Base-by-base conservation (phyloP, 2,797 vertebrate genomes). In the Micropoecilia bifurca region DNA sequence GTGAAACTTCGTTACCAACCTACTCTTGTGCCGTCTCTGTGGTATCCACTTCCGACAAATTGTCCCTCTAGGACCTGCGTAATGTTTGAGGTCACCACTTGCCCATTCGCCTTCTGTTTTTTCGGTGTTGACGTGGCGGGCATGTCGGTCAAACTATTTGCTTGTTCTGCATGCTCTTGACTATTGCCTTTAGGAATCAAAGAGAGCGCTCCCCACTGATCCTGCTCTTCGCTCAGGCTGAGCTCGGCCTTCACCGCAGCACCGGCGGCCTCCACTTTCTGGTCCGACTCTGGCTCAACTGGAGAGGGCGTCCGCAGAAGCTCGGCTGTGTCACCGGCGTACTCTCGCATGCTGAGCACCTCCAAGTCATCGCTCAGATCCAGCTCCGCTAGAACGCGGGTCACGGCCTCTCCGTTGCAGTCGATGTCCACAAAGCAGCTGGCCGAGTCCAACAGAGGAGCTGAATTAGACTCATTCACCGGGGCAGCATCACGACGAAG, bases 81-180 rank as follows among this genome's bases (percentile, higher is more conserved):
- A 8, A 47, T 30, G 2, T 87, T 77, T 50, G 80, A 30, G 28
- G 86, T 28, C 4, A 57, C 71, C 28, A 55, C 57, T 2, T 59
- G 77, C 5, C 59, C 76, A 2, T 74, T 82, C 45, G 71, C 80
- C 71, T 85, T 82, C 78, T 88, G 69, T 88, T 95, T 97, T 84
- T 97, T 96, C 0, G 97, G 98, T 0, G 98, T 99, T 0, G 97
- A 99, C 3, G 97, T 99, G 59, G 92, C 80, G 81, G 96, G 96
- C 79, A 89, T 75, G 53, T 93, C 83, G 0, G 72, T 22, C 25
- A 1, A 83, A 55, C 85, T 6, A 5, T 83, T 88, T 30, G 61
- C 71, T 75, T 87, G 84, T 39, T 57, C 0, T 3, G 73, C 71
- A 74, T 87, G 76, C 43, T 85, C 88, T 59, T 82, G 81, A 74